phyloP scores from a whole-genome alignment of 2,888 invertebrate genomes.

The Embidobia sp. region DNA sequence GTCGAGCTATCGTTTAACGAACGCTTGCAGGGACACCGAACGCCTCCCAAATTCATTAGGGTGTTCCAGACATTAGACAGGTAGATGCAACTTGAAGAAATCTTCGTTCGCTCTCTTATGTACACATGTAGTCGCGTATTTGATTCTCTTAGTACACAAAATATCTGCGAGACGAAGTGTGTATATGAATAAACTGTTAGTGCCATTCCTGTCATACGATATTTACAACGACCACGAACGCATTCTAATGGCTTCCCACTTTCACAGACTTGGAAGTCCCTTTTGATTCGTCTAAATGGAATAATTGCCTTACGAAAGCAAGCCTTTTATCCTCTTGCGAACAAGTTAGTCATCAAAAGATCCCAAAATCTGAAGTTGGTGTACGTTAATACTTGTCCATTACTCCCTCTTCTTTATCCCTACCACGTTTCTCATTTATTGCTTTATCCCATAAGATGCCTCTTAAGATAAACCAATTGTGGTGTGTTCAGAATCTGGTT shows the following conservation, averaged over 20 bases:
- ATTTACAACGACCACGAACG: constrained; percentile 56
- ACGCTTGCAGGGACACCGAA: constrained; percentile 57
- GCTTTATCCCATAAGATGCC: too few relatives aligned
- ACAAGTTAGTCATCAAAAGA: too few relatives aligned
- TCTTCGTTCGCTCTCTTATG: constrained; percentile 57
- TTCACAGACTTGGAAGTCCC: not conserved
- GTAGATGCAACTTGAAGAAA: constrained; percentile 65
- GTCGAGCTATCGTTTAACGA: constrained; percentile 53
- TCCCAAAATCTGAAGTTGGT: too few relatives aligned
- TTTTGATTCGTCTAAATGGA: not conserved
- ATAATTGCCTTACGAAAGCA: constrained; percentile 4
- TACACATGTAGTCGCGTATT: constrained; percentile 31
- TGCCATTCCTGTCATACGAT: constrained; percentile 48
- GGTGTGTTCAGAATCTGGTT: too few relatives aligned
- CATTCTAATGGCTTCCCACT: constrained; percentile 19
- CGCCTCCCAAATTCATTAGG: constrained; percentile 80
- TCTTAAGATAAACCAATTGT: too few relatives aligned
- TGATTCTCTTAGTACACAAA: constrained; percentile 58
- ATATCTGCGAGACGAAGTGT: constrained; percentile 61
- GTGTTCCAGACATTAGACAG: constrained; percentile 80
- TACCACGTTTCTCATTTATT: too few relatives aligned
- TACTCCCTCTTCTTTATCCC: too few relatives aligned
- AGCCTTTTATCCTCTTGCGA: too few relatives aligned
- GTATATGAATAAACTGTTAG: constrained; percentile 54
- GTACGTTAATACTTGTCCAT: too few relatives aligned